Evolutionary conservation across 37 sponge, comb jelly and placozoan species (phyloP).

Genomic region (Aplysina aerophoba): DNA sequence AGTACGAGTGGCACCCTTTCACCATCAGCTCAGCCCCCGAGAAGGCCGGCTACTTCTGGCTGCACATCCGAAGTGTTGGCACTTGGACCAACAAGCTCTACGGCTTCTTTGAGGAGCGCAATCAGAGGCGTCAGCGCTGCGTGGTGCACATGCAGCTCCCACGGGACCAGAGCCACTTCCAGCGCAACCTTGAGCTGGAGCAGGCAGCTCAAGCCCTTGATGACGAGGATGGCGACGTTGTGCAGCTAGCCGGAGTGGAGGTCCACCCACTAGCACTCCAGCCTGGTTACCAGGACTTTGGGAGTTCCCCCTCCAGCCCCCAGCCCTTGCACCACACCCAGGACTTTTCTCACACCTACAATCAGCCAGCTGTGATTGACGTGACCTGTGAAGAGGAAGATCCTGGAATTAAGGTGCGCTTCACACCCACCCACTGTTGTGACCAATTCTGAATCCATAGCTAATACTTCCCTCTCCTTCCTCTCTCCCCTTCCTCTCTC

Average conservation of each 20-base stretch:
- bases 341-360: conserved; percentile 16
- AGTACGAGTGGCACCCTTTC: conserved; percentile 93
- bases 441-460: too few relatives aligned
- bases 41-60: conserved; percentile 73
- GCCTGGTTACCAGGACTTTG: conserved; percentile 8
- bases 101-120: conserved; percentile 67
- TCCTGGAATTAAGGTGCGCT: conserved; percentile 51
- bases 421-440: not conserved
- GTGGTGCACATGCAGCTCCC: conserved; percentile 58
- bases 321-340: conserved; percentile 4
- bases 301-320: not conserved
- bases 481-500: not conserved
- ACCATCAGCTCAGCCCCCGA: conserved; percentile 87
- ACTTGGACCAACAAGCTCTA: conserved; percentile 90
- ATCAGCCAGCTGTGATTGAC: conserved; percentile 58
- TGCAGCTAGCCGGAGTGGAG: conserved; percentile 12
- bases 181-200: conserved; percentile 42
- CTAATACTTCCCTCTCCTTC: conserved; percentile 16
- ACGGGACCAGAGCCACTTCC: conserved; percentile 39
- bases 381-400: conserved; percentile 61
- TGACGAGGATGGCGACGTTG: conserved; percentile 32
- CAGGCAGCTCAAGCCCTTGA: conserved; percentile 27
- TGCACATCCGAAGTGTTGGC: conserved; percentile 83
- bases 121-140: conserved; percentile 10
- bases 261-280: conserved; percentile 48